Evolutionary conservation across 37 sponge, comb jelly and placozoan genomes (phyloP), one percentile per base, ranked within the genome.

Genomic region (Cliona cf. orientalis): DNA sequence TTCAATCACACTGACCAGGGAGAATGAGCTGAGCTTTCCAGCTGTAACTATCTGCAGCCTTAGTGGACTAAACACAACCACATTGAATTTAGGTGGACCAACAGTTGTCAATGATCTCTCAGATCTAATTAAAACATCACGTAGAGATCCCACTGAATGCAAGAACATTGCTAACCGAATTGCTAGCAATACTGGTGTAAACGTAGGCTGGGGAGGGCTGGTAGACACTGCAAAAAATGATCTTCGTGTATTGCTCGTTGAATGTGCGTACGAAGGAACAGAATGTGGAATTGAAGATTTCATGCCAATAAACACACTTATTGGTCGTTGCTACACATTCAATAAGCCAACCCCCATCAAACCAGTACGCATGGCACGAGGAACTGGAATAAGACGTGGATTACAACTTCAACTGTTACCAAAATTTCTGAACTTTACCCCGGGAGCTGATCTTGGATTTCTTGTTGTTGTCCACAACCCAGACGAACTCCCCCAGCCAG

Each of bases 11-110:
- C 21, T 55, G 6, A 34, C 41, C 1, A 69, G 67, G n/a, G 42
- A 80, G 42, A 5, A 35, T 5, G 26, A 44, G 38, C 39, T 80
- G 14, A 5, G 14, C n/a, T n/a, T n/a, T n/a, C n/a, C n/a, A n/a
- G n/a, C n/a, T n/a, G n/a, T n/a, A n/a, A n/a, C n/a, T n/a, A 5
- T 80, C 29, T 80, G 81, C 60, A 80, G 69, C 32, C 42, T 80
- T 14, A 80, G 43, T 56, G 17, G 55, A 26, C 21, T 73, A 1
- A 73, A 73, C 36, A 49, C 56, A n/a, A n/a, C n/a, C n/a, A n/a
- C 2, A 55, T 14, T 49, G 28, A 19, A 12, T n/a, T n/a, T n/a
- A n/a, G n/a, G n/a, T n/a, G n/a, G n/a, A n/a, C n/a, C n/a, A n/a
- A n/a, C n/a, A n/a, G n/a, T n/a, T n/a, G n/a, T n/a, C n/a, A n/a